A percentile compares a stretch with the other conserved stretches of the same genome.
Evolutionary conservation across 2,797 vertebrate genomes (phyloP).

Genomic region (Philypnodon macrostomus): DNA sequence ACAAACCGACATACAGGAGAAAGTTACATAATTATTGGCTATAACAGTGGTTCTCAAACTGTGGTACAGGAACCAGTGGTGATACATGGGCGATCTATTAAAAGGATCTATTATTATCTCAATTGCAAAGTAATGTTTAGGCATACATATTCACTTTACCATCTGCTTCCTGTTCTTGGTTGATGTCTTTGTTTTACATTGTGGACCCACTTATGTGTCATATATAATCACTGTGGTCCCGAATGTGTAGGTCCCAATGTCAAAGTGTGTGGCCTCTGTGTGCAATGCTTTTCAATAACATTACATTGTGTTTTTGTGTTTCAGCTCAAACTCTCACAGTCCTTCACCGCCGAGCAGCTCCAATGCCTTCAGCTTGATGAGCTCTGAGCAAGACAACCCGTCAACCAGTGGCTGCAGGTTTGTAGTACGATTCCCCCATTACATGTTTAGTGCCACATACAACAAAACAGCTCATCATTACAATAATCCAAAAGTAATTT

Average conservation of each 20-base stretch:
- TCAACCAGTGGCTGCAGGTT: slow-evolving; percentile 91
- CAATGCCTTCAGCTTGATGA: slow-evolving; percentile 85
- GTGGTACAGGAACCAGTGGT: too few species aligned
- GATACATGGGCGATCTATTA: too few species aligned
- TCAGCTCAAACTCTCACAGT: slow-evolving; percentile 83
- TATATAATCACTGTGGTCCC: background rate
- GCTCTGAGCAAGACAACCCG: slow-evolving; percentile 86
- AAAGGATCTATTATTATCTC: too few species aligned
- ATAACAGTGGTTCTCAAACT: too few species aligned
- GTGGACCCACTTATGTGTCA: background rate
- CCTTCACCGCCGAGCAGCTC: slow-evolving; percentile 79
- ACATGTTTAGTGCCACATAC: too few species aligned
- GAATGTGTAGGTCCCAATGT: background rate
- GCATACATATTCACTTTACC: background rate
- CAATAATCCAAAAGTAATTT: too few species aligned
- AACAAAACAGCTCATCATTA: background rate
- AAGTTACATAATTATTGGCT: too few species aligned
- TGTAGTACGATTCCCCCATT: background rate
- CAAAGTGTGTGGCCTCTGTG: background rate
- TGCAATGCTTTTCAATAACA: slow-evolving; percentile 12
- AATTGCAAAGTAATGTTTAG: too few species aligned
- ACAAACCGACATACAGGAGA: too few species aligned
- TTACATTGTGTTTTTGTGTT: slow-evolving; percentile 21
- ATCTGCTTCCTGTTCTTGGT: background rate
- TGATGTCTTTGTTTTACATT: background rate